Percentiles rank a stretch among this genome's conserved stretches.
Evolutionary conservation across 1,140 invertebrate genomes (phyloP).

Genomic region (Drosophila busckii): DNA sequence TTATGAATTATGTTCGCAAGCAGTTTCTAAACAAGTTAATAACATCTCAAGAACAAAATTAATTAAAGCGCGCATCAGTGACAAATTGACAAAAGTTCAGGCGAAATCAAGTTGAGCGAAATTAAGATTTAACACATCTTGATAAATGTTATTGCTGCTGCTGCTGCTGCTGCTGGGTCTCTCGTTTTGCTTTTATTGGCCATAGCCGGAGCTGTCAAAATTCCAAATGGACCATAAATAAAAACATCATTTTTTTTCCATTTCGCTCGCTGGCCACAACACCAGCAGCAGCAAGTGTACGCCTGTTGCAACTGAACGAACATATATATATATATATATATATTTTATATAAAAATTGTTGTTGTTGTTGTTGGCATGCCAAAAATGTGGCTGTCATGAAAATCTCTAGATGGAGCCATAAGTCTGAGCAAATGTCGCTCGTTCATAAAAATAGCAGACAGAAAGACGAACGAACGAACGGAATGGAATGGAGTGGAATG

Average conservation of each 20-base stretch:
- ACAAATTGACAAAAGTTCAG: constrained; percentile 60
- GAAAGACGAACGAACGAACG: neutral
- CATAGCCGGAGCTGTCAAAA: constrained; percentile 69
- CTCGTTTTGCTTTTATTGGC: constrained; percentile 55
- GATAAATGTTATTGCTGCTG: constrained; percentile 46
- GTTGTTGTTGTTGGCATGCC: constrained; percentile 34
- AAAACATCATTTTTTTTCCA: constrained; percentile 74
- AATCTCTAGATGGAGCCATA: constrained; percentile 60
- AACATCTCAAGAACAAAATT: neutral
- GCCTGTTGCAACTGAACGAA: constrained; percentile 17
- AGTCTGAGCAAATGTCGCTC: constrained; percentile 37
- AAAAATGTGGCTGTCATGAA: constrained; percentile 53
- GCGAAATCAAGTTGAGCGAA: neutral
- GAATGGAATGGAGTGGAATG: neutral
- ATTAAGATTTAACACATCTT: constrained; percentile 33
- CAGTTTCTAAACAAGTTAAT: too few relatives aligned
- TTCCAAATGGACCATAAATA: constrained; percentile 77
- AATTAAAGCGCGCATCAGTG: constrained; percentile 41
- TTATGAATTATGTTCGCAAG: neutral
- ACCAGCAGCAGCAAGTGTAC: constrained; percentile 2
- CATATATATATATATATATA: too few relatives aligned
- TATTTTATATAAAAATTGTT: too few relatives aligned
- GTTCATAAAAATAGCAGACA: constrained; percentile 67
- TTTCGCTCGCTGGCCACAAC: constrained; percentile 31
- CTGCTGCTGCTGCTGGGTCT: constrained; percentile 17